Evolutionary conservation across 2,113 vertebrate genomes (phyloP), one percentile per base, ranked within the genome.

Genomic region (Zingel zingel): DNA sequence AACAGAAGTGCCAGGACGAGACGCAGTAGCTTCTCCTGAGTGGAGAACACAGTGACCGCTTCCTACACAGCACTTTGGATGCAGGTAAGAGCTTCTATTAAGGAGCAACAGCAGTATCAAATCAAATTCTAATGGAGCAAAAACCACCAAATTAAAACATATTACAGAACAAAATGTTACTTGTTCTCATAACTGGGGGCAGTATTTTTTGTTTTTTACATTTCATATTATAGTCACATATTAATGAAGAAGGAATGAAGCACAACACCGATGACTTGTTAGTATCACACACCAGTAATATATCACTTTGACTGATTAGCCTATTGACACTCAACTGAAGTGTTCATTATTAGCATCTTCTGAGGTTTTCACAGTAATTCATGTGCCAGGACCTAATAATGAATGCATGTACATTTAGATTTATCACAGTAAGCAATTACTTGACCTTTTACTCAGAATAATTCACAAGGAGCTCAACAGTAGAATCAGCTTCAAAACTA

Each of bases 221-320:
- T 3, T 30, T 3, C 10, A 51, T 61, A 15, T 25, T 2, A 5
- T 7, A 62, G 21, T 21, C 56, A 16, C 11, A 64, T 47, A 68
- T 18, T 15, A 48, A 30, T 57, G 43, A 51, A 3, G 23, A 71
- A 6, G 48, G 3, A 70, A 21, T 15, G 54, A 70, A 56, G 16
- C 12, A 51, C 6, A 58, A 61, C 21, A n/a, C 59, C 23, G 16
- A 53, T 23, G 1, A 74, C 33, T 69, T 74, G 43, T 70, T 64
- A 30, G 21, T 45, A 51, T 64, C n/a, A 50, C 54, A 56, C 47
- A 50, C 72, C 33, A 2, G 10, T 61, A 53, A 83, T 81, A 27
- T 48, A 62, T 81, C 47, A 62, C 45, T 67, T 33, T 61, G 58
- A 76, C 33, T 51, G 61, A 80, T 80, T 56, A 30, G 27, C 27